Evolutionary conservation across 2,888 invertebrate genomes (phyloP), one percentile per base, ranked within the genome.

Genomic region (Orthonevra nobilis): DNA sequence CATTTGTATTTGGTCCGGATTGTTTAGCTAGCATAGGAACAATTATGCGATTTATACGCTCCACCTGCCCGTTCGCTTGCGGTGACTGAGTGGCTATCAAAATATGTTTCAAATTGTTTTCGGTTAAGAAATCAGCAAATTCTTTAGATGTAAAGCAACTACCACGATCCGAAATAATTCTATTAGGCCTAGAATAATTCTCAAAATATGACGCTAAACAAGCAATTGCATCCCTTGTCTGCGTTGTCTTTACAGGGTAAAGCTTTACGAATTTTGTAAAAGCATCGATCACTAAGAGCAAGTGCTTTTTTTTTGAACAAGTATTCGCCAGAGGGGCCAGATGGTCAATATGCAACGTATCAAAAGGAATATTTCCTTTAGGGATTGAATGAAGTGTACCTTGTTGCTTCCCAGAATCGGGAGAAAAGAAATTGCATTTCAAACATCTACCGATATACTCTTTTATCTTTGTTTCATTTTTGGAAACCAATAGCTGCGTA

Each of bases 131-230:
- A n/a, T n/a, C n/a, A n/a, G n/a, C n/a, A n/a, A n/a, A n/a, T n/a
- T n/a, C n/a, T n/a, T n/a, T n/a, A n/a, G n/a, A n/a, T n/a, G n/a
- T n/a, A n/a, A n/a, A n/a, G n/a, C n/a, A n/a, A n/a, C n/a, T n/a
- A n/a, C n/a, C n/a, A n/a, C n/a, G n/a, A n/a, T 89, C 89, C 0
- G 85, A 84, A 3, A 89, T 84, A 5, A 89, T 81, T 3, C 84
- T 68, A 3, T 85, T 20, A 23, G 23, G 23, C 5, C 23, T 23
- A 3, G 23, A 23, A 5, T 23, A 23, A 23, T 23, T 23, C 5
- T 23, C 23, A 23, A 23, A 23, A 23, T 4, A 23, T 23, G 23
- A 23, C 5, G 3, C 5, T 5, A 23, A 23, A 23, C 23, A 23
- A 3, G 23, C 23, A 4, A 23, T 23, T 5, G 23, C 23, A 3